Conservation (phyloP, 2,888 invertebrate genomes). For the Drosophila peninsularis region DNA sequence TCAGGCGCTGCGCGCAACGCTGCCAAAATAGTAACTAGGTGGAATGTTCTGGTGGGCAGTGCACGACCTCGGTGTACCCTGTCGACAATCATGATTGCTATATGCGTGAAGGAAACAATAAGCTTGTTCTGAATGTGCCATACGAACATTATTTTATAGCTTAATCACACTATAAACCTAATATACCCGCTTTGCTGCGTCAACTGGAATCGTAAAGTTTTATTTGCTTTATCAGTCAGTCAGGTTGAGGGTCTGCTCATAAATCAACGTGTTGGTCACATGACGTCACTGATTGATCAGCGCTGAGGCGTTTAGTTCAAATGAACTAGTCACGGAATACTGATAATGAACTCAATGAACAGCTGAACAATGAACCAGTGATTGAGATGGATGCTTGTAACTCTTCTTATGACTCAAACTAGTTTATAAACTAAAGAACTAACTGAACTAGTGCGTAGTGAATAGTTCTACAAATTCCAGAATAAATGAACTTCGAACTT, state of each 20-base stretch:
- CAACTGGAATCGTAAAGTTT: neutral
- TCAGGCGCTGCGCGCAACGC: slow-evolving; percentile 22
- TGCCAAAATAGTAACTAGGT: neutral
- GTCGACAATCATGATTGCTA: neutral
- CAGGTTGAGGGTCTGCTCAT: slow-evolving; percentile 12
- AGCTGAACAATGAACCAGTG: too few species aligned
- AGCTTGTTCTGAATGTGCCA: too few species aligned
- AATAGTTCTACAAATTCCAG: too few species aligned
- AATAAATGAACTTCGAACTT: too few species aligned
- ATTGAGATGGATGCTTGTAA: neutral
- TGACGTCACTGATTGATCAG: slow-evolving; percentile 47
- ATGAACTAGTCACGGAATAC: neutral
- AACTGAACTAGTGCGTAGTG: too few species aligned
- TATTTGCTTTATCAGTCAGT: slow-evolving; percentile 15
- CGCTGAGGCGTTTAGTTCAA: neutral
- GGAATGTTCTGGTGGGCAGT: neutral
- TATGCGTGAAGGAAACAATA: too few species aligned
- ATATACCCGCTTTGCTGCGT: neutral
- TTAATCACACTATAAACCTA: too few species aligned
- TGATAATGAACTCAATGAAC: too few species aligned
- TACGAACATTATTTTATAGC: too few species aligned
- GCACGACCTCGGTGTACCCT: neutral
- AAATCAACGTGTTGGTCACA: slow-evolving; percentile 40
- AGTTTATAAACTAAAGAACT: too few species aligned
- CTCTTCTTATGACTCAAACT: too few species aligned